phyloP scores from a whole-genome alignment of 1,140 invertebrate species.

The Pseudomyrmex concolor region DNA sequence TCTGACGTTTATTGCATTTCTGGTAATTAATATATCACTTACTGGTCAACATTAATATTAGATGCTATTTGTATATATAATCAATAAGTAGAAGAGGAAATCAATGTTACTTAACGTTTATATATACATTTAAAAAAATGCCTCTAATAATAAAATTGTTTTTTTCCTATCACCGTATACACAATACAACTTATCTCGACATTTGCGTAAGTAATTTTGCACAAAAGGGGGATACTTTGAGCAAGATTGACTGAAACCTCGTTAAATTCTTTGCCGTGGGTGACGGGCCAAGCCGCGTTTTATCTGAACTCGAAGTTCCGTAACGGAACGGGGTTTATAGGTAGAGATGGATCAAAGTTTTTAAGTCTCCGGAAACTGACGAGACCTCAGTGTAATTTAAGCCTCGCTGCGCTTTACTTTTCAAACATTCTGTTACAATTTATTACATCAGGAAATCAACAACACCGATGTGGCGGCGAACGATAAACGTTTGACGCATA shows the following conservation, averaged over 20 bases:
- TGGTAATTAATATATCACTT: background rate
- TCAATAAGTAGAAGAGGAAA: background rate
- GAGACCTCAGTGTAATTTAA: conserved; percentile 72
- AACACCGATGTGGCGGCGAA: conserved; percentile 6
- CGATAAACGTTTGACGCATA: conserved; percentile 31
- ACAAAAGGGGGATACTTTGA: conserved; percentile 37
- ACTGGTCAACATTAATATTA: background rate
- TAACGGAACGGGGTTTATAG: conserved; percentile 61
- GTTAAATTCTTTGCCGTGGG: conserved; percentile 52
- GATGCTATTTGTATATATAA: too few species aligned
- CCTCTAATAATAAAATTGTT: background rate
- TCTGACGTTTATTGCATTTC: conserved; percentile 10
- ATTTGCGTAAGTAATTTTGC: conserved; percentile 49
- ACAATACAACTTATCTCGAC: conserved; percentile 2
- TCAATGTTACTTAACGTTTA: background rate
- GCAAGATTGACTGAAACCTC: conserved; percentile 57
- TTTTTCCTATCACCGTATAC: background rate
- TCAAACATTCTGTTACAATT: conserved; percentile 63
- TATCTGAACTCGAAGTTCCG: conserved; percentile 64
- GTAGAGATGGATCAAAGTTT: conserved; percentile 77
- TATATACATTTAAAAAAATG: background rate
- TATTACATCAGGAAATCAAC: conserved; percentile 46
- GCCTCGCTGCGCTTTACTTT: conserved; percentile 58
- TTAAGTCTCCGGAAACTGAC: conserved; percentile 75
- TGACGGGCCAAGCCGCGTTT: conserved; percentile 57